Evolutionary conservation across 2,888 invertebrate species (phyloP).

Genomic region (Xylota sylvarum): DNA sequence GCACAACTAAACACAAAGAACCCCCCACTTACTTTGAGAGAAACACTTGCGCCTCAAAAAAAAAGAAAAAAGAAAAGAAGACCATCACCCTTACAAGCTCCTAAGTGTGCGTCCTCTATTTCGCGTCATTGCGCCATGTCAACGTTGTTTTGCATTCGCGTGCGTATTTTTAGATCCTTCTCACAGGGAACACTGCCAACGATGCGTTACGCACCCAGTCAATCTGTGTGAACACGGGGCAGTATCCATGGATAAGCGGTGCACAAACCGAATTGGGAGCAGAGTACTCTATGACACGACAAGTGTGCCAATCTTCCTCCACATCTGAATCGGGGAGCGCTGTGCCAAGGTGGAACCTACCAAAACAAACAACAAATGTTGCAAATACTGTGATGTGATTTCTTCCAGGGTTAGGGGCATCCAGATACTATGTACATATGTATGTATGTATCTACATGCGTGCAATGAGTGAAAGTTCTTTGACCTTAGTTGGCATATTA

Average conservation of each 20-base stretch:
- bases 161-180: conserved; percentile 61
- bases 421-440: too few species aligned
- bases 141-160: conserved; percentile 46
- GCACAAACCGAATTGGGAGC: conserved; percentile 53
- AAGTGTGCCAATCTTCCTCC: conserved; percentile 53
- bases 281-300: conserved; percentile 61
- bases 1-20: conserved; percentile 51
- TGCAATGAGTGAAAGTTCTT: conserved; percentile 37
- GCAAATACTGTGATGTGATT: conserved; percentile 27
- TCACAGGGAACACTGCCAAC: conserved; percentile 51
- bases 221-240: conserved; percentile 39
- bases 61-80: neutral
- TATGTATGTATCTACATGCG: too few species aligned
- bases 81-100: conserved; percentile 18
- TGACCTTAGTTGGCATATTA: conserved; percentile 36
- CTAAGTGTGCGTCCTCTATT: conserved; percentile 39
- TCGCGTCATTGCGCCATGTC: conserved; percentile 53
- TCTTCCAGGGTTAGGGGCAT: conserved; percentile 36
- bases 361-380: conserved; percentile 38
- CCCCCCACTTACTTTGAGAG: conserved; percentile 38
- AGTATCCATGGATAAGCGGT: conserved; percentile 45
- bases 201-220: conserved; percentile 66
- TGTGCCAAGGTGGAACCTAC: neutral
- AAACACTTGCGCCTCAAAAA: conserved; percentile 35
- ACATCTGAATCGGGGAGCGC: neutral